Percentiles rank a stretch among this genome's conserved stretches.
phyloP scores from a whole-genome alignment of 2,113 vertebrate species.

The Ceuthmochares aereus region DNA sequence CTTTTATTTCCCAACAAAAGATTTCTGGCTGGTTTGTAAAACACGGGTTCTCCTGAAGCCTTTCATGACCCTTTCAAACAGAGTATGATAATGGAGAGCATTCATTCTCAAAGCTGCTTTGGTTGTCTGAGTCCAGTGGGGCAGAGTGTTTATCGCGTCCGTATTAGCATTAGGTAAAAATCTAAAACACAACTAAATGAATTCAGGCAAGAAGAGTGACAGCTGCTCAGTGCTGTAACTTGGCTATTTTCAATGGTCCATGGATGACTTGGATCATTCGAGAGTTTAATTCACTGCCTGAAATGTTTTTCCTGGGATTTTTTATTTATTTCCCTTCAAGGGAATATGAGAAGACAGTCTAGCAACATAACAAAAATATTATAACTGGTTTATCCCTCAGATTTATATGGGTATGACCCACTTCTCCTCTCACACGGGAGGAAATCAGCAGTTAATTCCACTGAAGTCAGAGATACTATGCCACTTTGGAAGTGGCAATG shows the following conservation, averaged over 20 bases:
- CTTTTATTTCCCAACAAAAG: conserved; percentile 60
- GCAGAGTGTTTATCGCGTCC: conserved; percentile 34
- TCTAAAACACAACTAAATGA: background rate
- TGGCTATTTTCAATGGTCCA: conserved; percentile 14
- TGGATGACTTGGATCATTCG: conserved; percentile 4
- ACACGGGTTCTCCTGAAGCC: conserved; percentile 10
- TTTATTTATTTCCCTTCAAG: background rate
- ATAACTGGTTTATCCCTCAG: background rate
- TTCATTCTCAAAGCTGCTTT: conserved; percentile 55
- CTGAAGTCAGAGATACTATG: background rate
- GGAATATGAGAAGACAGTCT: background rate
- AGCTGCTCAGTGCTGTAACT: background rate
- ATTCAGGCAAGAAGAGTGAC: conserved; percentile 27
- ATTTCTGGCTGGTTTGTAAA: conserved; percentile 47
- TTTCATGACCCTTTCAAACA: conserved; percentile 13
- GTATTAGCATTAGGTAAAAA: conserved; percentile 19
- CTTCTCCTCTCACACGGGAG: background rate
- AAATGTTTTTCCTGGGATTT: background rate
- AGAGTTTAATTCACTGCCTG: background rate
- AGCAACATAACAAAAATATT: background rate
- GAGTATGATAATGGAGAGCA: conserved; percentile 8
- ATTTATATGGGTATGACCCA: background rate
- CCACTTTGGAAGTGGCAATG: background rate
- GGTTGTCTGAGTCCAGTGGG: background rate
- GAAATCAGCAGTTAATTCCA: background rate